Conservation (phyloP, 2,113 vertebrate genomes). For the Synchiropus splendidus region DNA sequence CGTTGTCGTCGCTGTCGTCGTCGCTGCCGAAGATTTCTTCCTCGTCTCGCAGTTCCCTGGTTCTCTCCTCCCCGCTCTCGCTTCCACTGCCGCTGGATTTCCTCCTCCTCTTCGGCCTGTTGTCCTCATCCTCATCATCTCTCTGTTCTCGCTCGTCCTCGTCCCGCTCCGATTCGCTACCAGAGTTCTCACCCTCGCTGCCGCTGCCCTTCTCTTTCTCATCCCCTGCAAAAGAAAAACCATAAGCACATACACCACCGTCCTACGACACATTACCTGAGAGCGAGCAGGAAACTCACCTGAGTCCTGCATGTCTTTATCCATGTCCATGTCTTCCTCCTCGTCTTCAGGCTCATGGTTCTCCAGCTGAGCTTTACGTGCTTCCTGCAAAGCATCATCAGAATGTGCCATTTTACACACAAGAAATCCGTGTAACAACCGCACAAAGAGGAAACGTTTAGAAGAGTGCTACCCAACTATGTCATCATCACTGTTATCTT, state of each 20-base stretch:
- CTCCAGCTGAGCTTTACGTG: slow-evolving; percentile 86
- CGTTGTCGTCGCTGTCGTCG: slow-evolving; percentile 72
- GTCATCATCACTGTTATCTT: too few species aligned
- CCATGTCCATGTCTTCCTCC: slow-evolving; percentile 80
- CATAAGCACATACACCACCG: too few species aligned
- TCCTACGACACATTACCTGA: too few species aligned
- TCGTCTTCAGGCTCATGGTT: slow-evolving; percentile 92
- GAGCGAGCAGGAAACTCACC: slow-evolving; percentile 60
- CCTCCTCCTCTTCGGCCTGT: slow-evolving; percentile 33
- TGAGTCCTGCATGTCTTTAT: slow-evolving; percentile 73
- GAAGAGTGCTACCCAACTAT: too few species aligned
- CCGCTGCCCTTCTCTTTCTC: slow-evolving; percentile 81
- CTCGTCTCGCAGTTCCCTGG: slow-evolving; percentile 75
- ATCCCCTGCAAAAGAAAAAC: slow-evolving; percentile 72
- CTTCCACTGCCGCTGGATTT: slow-evolving; percentile 72
- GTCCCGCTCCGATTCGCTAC: slow-evolving; percentile 68
- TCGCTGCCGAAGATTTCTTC: slow-evolving; percentile 91
- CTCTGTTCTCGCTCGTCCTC: slow-evolving; percentile 50
- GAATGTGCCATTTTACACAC: neutral
- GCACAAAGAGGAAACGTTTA: too few species aligned
- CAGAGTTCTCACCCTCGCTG: slow-evolving; percentile 71
- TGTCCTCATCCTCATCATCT: slow-evolving; percentile 42
- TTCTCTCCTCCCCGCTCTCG: slow-evolving; percentile 68
- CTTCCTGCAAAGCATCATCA: slow-evolving; percentile 64
- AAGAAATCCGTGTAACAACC: too few species aligned